Conservation (phyloP, 2,113 vertebrate species). For the Vireo altiloquus region DNA sequence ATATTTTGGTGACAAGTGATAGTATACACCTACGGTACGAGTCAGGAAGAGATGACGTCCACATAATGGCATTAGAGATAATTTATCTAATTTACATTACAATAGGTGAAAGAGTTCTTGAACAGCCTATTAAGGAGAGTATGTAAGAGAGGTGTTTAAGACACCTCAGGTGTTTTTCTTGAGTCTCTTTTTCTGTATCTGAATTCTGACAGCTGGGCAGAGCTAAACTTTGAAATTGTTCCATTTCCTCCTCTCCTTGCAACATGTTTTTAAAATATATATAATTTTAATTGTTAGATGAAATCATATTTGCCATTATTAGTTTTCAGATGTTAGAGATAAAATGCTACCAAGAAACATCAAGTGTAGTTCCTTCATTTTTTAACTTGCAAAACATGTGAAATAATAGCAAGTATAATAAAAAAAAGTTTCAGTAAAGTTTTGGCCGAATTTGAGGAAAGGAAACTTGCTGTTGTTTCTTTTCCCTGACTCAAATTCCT, state of each 20-base stretch:
- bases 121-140: background rate
- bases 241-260: background rate
- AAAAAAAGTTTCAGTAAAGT: background rate
- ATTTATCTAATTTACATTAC: constrained; percentile 1
- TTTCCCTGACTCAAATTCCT: background rate
- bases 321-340: background rate
- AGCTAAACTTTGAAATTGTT: background rate
- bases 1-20: background rate
- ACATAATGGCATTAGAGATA: background rate
- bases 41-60: background rate
- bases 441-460: background rate
- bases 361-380: background rate
- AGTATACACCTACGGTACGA: background rate
- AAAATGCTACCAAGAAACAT: background rate
- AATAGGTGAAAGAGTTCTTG: background rate
- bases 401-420: background rate
- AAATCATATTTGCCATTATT: background rate
- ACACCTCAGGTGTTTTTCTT: background rate
- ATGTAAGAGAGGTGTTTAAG: background rate
- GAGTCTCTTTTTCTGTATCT: background rate
- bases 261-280: background rate
- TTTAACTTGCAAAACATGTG: background rate
- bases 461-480: background rate
- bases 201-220: background rate
- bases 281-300: background rate